These are phyloP conservation scores for Vidua chalybeata DNA, from an alignment of 2,113 vertebrate species.

Conservation along the genomic window DNA sequence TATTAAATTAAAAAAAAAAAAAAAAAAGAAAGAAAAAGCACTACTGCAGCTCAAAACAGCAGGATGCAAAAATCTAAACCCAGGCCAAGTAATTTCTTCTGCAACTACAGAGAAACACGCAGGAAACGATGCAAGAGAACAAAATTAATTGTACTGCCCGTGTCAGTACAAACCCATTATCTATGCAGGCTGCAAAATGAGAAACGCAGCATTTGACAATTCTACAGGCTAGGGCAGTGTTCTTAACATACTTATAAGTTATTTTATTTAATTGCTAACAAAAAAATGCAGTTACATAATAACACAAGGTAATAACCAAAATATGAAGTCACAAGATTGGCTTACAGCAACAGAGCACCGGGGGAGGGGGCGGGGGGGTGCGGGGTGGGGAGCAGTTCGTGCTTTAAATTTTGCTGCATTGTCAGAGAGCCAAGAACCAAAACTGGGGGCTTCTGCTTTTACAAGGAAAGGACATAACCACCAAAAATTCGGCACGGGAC, in stretches of 20 bases:
- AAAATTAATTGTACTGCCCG: background rate
- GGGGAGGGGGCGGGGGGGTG: background rate
- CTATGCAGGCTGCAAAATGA: background rate
- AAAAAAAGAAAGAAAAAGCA: background rate
- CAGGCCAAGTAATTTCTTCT: conserved; percentile 20
- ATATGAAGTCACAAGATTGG: background rate
- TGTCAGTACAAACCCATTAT: background rate
- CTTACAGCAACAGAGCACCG: background rate
- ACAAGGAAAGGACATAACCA: background rate
- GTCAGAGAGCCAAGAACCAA: conserved; percentile 26
- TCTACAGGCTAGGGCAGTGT: conserved; percentile 55
- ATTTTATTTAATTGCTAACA: conserved; percentile 2
- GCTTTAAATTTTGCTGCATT: conserved; percentile 67
- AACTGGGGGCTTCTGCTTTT: background rate
- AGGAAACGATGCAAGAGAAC: background rate
- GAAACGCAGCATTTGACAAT: conserved; percentile 10
- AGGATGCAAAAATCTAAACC: conserved; percentile 54
- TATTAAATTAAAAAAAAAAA: background rate
- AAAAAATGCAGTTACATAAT: conserved; percentile 46
- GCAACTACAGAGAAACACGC: conserved; percentile 24
- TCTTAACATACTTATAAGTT: conserved; percentile 47
- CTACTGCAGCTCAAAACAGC: conserved; percentile 66
- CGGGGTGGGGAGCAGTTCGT: background rate
- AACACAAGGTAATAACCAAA: conserved; percentile 26
- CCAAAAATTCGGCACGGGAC: background rate